Conservation (phyloP, 2,113 vertebrate genomes). For the Poeciliopsis retropinna region DNA sequence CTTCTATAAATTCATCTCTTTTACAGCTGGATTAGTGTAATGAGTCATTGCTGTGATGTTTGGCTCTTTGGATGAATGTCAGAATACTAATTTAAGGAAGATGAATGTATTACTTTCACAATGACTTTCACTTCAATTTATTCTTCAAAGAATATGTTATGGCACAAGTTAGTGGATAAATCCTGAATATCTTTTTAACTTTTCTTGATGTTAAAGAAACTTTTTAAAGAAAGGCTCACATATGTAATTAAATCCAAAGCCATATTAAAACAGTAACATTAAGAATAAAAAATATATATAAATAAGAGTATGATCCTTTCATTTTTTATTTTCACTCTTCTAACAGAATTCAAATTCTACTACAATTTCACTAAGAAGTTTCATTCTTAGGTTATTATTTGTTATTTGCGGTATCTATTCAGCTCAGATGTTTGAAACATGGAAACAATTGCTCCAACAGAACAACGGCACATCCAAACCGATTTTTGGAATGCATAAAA, state of each 20-base stretch:
- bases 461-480: no score
- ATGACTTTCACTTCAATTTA: constrained; percentile 56
- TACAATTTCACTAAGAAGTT: not conserved
- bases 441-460: no score
- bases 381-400: no score
- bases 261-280: not conserved
- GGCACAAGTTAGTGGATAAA: constrained; percentile 24
- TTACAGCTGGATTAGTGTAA: constrained; percentile 2
- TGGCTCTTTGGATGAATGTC: not conserved
- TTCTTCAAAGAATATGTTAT: constrained; percentile 33
- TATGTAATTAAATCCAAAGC: not conserved
- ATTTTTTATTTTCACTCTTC: not conserved
- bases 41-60: constrained; percentile 25
- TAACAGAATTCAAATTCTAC: not conserved
- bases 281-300: no score
- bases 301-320: not conserved
- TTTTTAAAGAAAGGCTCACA: not conserved
- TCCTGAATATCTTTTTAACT: constrained; percentile 35
- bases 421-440: no score
- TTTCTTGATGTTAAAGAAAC: not conserved
- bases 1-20: not conserved
- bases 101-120: constrained; percentile 36
- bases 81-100: constrained; percentile 36
- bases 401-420: no score
- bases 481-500: no score